phyloP scores from a whole-genome alignment of 1,140 invertebrate species.

The Cydia splendana region DNA sequence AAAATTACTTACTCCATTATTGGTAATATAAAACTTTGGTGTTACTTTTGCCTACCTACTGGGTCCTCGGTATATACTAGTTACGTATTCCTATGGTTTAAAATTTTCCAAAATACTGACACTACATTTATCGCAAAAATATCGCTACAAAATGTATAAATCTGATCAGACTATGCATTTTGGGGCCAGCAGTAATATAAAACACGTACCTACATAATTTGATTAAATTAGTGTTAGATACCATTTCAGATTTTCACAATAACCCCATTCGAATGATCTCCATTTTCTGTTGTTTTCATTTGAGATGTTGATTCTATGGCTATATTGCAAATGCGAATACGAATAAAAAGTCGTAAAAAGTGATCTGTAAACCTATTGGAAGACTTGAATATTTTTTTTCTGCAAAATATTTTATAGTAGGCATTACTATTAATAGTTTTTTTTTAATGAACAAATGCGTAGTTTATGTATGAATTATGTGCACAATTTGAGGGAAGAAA shows the following conservation, averaged over 20 bases:
- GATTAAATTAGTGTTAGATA: background rate
- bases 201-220: background rate
- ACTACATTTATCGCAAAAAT: constrained; percentile 71
- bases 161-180: constrained; percentile 57
- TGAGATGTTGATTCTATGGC: background rate
- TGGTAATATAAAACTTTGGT: constrained; percentile 69
- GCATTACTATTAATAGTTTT: no score
- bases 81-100: constrained; percentile 54
- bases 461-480: constrained; percentile 30
- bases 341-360: constrained; percentile 44
- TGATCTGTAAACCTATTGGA: constrained; percentile 74
- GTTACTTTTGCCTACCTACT: constrained; percentile 70
- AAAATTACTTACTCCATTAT: constrained; percentile 54
- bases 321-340: background rate
- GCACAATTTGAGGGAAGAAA: background rate
- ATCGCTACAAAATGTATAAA: constrained; percentile 69
- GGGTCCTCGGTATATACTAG: constrained; percentile 58
- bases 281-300: background rate
- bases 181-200: constrained; percentile 39
- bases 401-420: constrained; percentile 45
- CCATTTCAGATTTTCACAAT: background rate
- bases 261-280: background rate
- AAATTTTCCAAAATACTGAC: constrained; percentile 74
- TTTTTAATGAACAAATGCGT: no score
- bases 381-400: constrained; percentile 62